These are phyloP conservation scores for Intellagama lesueurii DNA, from an alignment of 2,797 vertebrate genomes.

Conservation along the genomic window DNA sequence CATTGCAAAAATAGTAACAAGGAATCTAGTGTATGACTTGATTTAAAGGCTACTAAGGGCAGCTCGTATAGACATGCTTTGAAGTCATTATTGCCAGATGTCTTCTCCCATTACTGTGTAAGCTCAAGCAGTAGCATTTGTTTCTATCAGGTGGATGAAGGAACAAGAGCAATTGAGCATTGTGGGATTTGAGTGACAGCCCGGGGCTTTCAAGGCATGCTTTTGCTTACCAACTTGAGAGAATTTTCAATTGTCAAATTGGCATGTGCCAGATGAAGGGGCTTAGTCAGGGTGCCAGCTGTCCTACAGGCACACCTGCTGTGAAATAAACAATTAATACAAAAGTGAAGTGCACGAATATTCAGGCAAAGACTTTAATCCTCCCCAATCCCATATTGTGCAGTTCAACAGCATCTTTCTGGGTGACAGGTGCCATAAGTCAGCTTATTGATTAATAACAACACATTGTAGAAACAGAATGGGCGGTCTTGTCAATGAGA, in stretches of 20 bases:
- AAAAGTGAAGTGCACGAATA: constrained; percentile 17
- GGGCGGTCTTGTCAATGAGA: constrained; percentile 29
- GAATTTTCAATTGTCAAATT: constrained; percentile 51
- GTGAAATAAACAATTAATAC: constrained; percentile 62
- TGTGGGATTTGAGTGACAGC: constrained; percentile 35
- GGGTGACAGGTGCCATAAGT: constrained; percentile 42
- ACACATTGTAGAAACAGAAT: constrained; percentile 43
- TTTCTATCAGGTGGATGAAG: constrained; percentile 30
- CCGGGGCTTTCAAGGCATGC: constrained; percentile 46
- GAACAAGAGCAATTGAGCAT: constrained; percentile 22
- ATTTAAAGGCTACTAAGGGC: constrained; percentile 34
- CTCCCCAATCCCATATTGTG: constrained; percentile 32
- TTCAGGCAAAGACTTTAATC: constrained; percentile 48
- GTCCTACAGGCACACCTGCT: constrained; percentile 36
- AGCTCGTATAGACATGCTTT: background rate
- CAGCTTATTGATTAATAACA: constrained; percentile 53
- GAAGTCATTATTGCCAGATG: constrained; percentile 28
- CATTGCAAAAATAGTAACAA: constrained; percentile 23
- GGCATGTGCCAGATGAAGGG: constrained; percentile 26
- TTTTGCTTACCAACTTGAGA: constrained; percentile 32
- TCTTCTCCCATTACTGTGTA: constrained; percentile 25
- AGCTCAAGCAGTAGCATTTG: constrained; percentile 42
- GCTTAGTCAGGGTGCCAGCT: constrained; percentile 39
- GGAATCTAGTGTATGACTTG: constrained; percentile 9
- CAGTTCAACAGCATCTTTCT: constrained; percentile 15